Percentiles rank a stretch among this genome's conserved stretches.
Conservation (phyloP, 2,797 vertebrate species). For the Myioborus miniatus region DNA sequence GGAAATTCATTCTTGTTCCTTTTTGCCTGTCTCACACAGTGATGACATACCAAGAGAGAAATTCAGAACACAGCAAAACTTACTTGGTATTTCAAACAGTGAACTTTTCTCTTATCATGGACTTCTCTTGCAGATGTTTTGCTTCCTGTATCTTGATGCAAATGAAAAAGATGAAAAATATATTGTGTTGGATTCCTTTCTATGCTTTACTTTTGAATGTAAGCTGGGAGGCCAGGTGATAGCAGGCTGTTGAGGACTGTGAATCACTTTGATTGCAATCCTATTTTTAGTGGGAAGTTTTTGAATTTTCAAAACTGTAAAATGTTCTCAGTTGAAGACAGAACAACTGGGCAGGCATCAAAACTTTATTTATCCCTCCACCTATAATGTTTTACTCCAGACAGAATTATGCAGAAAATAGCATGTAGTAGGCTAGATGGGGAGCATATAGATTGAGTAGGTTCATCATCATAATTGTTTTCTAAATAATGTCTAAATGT, state of each 20-base stretch:
- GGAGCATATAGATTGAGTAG: background rate
- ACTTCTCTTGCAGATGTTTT: background rate
- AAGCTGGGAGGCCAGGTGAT: background rate
- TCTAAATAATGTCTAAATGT: background rate
- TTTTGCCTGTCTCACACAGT: background rate
- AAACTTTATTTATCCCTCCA: background rate
- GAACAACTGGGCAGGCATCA: background rate
- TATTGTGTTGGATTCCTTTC: background rate
- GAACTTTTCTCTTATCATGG: background rate
- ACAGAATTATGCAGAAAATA: background rate
- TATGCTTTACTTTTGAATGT: background rate
- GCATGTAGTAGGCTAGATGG: background rate
- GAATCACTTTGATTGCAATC: background rate
- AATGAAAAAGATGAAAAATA: background rate
- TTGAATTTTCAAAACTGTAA: background rate
- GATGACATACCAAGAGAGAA: background rate
- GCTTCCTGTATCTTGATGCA: background rate
- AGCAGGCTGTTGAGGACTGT: background rate
- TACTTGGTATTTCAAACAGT: background rate
- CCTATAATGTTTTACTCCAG: background rate
- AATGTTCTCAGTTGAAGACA: background rate
- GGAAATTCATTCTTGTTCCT: background rate
- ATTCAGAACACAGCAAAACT: background rate
- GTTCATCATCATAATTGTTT: background rate
- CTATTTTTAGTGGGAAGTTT: background rate